Base-by-base conservation (phyloP, 1,140 invertebrate genomes). In the Carposina sasakii region DNA sequence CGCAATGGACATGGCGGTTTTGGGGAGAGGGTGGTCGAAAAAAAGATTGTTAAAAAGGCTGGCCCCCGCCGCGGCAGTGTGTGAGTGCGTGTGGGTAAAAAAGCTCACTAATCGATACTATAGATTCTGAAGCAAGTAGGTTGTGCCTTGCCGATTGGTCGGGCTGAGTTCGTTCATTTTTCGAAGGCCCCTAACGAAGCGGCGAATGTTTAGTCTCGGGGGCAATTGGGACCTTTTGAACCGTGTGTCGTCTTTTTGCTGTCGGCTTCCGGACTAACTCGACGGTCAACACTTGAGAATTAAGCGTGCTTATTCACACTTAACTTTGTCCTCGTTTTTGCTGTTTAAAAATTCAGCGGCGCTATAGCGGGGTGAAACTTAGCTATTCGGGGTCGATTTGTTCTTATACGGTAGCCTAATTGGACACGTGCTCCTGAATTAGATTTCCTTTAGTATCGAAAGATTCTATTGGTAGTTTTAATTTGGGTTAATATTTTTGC, bases 31-130 rank as follows among this genome's bases (percentile, higher is more conserved):
- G 76, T 73, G 69, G 75, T 71, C 66, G 76, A 75, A 81, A 81
- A 84, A 84, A 84, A 84, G 81, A 76, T 78, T 81, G 81, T 76
- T 81, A 81, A 81, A 81, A 81, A 81, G 81, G 72, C 75, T 74
- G 71, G 71, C 69, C 77, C 77, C 79, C 74, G 60, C 49, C 63
- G 65, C 67, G 67, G 58, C 69, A 53, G 67, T 79, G 76, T 77
- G 79, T 79, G 78, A 71, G 77, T 78, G 74, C 76, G 77, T 79
- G 64, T 57, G 70, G 68, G 68, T 67, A 76, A 81, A 83, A 82
- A 83, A 74, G 58, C 69, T 75, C 68, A 69, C 77, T 81, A 84
- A 84, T 81, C 79, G 76, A 83, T 83, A 83, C 79, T 83, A 83
- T 83, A 83, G 77, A 78, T 81, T 81, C 70, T 78, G 71, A 81